Evolutionary conservation across 1,140 invertebrate genomes (phyloP).

Genomic region (Caenorhabditis brenneri): DNA sequence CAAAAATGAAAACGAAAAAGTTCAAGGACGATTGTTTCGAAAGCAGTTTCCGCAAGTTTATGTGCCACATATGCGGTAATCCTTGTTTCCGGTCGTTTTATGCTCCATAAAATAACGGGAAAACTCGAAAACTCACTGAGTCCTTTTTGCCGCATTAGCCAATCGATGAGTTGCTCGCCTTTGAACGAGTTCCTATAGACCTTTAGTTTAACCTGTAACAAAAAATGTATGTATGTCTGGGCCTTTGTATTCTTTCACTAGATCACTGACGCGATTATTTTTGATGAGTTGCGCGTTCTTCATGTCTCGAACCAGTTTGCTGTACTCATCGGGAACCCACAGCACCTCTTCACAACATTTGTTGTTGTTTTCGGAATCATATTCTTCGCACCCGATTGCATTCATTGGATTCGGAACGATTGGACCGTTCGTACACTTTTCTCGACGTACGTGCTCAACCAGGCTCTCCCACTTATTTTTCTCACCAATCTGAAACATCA

Average conservation of each 20-base stretch:
- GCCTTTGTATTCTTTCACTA: not conserved
- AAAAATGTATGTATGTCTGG: not conserved
- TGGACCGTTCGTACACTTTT: constrained; percentile 4
- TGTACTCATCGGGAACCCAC: constrained; percentile 27
- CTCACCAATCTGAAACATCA: not conserved
- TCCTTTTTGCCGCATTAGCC: constrained; percentile 71
- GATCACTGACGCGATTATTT: constrained; percentile 42
- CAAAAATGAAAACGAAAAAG: not conserved
- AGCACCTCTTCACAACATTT: constrained; percentile 26
- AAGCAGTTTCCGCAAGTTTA: constrained; percentile 21
- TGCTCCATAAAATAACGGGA: not conserved
- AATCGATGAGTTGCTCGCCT: constrained; percentile 72
- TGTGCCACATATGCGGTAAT: constrained; percentile 16
- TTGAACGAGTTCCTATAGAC: constrained; percentile 71
- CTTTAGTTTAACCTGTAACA: constrained; percentile 51
- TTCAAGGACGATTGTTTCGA: constrained; percentile 15
- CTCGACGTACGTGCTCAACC: not conserved
- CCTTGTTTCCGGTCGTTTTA: not conserved
- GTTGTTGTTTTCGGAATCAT: constrained; percentile 15
- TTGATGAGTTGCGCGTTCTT: constrained; percentile 43
- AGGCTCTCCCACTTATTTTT: constrained; percentile 17
- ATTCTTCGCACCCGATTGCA: constrained; percentile 22
- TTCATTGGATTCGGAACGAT: not conserved
- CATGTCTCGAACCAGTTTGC: constrained; percentile 31
- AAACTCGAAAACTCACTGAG: constrained; percentile 63